Base-by-base conservation (phyloP, 2,113 vertebrate species). In the Hemibagrus wyckioides region DNA sequence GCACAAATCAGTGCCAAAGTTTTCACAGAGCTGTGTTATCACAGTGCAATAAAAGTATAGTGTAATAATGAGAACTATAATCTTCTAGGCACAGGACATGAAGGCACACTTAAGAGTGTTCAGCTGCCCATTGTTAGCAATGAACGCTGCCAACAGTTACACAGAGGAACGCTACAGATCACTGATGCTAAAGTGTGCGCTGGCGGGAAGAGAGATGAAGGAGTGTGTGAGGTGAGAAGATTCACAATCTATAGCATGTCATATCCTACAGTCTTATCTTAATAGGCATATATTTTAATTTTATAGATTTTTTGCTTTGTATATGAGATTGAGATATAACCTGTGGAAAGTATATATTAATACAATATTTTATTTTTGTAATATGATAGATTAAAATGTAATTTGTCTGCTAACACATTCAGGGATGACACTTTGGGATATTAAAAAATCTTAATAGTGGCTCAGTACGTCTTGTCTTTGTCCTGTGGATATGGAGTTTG, bases 111-210 rank as follows among this genome's bases (percentile, higher is more conserved):
- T 39, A 97, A 97, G 87, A 95, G 93, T 50, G 97, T 98, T 25
- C 93, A 96, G 73, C 91, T 99, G 56, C 94, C 96, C 80, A 96
- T 98, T 63, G 94, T 99, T 92, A 95, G 95, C 83, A 98, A 97
- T 87, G 95, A 96, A 86, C 96, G 93, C 89, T 99, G 98, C 89
- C 95, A 94, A 89, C 96, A 97, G 1, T 94, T 97, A 92, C 97
- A 99, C 91, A 95, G 96, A 92, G 97, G 97, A 48, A 97, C 94
- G 89, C 94, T 99, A 88, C 96, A 94, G 57, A 95, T 99, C 90
- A 97, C 94, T 88, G 96, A 97, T 59, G 97, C 96, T 85, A 97
- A 97, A 95, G 96, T 99, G 90, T 99, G 98, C 91, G 98, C 98
- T 54, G 97, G 96, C 39, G 97, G 97, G 63, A 96, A 93, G 90